Evolutionary conservation across 2,113 vertebrate genomes (phyloP).

Genomic region (Ictalurus punctatus): DNA sequence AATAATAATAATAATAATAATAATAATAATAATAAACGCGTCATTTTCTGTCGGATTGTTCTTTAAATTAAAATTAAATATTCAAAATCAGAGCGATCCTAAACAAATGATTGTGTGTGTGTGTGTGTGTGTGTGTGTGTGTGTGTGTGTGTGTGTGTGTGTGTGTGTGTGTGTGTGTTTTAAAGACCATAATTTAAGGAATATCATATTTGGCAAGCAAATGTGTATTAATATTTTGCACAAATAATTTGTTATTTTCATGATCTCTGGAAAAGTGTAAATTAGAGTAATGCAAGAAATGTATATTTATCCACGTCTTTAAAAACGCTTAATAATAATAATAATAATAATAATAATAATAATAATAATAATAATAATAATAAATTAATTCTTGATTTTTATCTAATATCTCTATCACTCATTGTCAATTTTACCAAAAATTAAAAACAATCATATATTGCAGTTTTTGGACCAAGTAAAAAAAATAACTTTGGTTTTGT

Average conservation of each 20-base stretch:
- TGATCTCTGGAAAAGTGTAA: not conserved
- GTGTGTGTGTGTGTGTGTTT: not conserved
- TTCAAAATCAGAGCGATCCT: too few relatives aligned
- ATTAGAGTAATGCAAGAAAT: not conserved
- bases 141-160: not conserved
- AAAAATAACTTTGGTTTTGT: not conserved
- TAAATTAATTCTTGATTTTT: not conserved
- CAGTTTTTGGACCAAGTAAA: not conserved
- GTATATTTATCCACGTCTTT: not conserved
- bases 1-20: too few relatives aligned
- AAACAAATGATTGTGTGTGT: not conserved
- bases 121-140: not conserved
- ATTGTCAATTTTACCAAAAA: not conserved
- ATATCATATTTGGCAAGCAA: not conserved
- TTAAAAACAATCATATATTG: not conserved
- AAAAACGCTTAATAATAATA: not conserved
- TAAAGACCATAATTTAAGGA: not conserved
- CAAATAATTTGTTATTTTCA: not conserved
- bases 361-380: constrained; percentile 7
- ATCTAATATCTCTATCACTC: not conserved
- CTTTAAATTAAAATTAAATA: not conserved
- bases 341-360: constrained; percentile 2
- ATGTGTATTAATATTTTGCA: not conserved
- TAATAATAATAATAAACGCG: not conserved
- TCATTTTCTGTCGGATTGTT: not conserved